Conservation (phyloP, 2,888 invertebrate genomes). For the Agrochola lychnidis region DNA sequence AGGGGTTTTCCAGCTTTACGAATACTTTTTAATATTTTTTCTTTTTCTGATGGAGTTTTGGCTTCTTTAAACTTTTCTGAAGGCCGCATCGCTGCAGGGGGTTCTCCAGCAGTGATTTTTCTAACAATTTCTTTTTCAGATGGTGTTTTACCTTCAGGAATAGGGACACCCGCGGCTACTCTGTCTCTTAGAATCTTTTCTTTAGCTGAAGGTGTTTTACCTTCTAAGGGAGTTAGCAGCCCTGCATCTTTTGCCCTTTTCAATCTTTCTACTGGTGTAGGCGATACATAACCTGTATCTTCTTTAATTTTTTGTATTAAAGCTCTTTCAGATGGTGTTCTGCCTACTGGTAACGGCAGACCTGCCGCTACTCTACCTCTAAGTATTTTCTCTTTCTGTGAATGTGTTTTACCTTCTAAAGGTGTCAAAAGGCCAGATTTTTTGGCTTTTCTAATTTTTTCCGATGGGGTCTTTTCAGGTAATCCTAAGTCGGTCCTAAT, state of each 20-base stretch:
- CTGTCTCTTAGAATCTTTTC: slow-evolving; percentile 65
- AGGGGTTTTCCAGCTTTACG: slow-evolving; percentile 64
- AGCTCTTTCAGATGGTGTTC: slow-evolving; percentile 65
- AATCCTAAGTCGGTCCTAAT: slow-evolving; percentile 54
- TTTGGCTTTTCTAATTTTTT: slow-evolving; percentile 43
- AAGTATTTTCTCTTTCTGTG: slow-evolving; percentile 71
- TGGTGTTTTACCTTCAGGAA: slow-evolving; percentile 64
- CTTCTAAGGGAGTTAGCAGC: slow-evolving; percentile 64
- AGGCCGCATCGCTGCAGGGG: slow-evolving; percentile 17
- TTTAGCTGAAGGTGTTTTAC: slow-evolving; percentile 64
- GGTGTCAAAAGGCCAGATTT: slow-evolving; percentile 65
- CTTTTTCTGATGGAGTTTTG: slow-evolving; percentile 67
- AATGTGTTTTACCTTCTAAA: slow-evolving; percentile 67
- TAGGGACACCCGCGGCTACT: slow-evolving; percentile 40
- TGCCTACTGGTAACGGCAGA: slow-evolving; percentile 65
- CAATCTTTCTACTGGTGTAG: slow-evolving; percentile 62
- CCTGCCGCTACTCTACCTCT: slow-evolving; percentile 64
- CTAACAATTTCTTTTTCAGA: slow-evolving; percentile 65
- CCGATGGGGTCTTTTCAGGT: slow-evolving; percentile 51
- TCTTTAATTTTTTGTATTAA: slow-evolving; percentile 56
- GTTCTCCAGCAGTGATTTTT: slow-evolving; percentile 35
- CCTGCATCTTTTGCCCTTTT: slow-evolving; percentile 64
- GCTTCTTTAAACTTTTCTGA: slow-evolving; percentile 66
- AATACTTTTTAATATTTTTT: slow-evolving; percentile 66
- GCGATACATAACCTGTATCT: slow-evolving; percentile 64